phyloP scores from a whole-genome alignment of 2,888 invertebrate genomes.

The Agrotis exclamationis region DNA sequence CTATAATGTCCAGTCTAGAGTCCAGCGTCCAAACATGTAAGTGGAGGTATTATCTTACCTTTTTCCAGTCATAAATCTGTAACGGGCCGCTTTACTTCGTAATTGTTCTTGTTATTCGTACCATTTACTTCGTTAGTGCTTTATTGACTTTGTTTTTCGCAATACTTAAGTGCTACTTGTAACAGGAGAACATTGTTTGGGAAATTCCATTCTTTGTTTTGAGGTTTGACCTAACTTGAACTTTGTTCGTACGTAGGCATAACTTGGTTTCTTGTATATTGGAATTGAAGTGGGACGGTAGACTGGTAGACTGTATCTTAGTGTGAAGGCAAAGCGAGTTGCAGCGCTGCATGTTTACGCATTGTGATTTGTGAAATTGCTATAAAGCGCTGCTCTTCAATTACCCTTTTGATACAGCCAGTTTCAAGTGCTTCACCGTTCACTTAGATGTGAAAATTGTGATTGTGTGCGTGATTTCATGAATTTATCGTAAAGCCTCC shows the following conservation, averaged over 20 bases:
- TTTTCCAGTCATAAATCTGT: conserved; percentile 69
- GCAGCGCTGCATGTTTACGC: neutral
- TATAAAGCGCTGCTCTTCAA: neutral
- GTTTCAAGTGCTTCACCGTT: neutral
- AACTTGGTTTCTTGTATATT: conserved; percentile 3
- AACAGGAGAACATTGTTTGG: conserved; percentile 5
- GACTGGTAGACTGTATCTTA: neutral
- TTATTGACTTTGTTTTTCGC: conserved; percentile 67
- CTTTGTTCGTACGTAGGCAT: neutral
- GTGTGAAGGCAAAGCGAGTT: neutral
- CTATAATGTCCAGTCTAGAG: neutral
- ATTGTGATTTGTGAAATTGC: neutral
- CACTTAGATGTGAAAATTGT: too few species aligned
- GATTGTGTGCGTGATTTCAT: too few species aligned
- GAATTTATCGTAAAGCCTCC: neutral
- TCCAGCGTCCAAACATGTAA: conserved; percentile 8
- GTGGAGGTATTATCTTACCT: conserved; percentile 40
- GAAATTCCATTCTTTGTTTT: conserved; percentile 2
- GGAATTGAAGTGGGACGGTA: neutral
- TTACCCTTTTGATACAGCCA: neutral
- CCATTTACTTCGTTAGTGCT: conserved; percentile 61
- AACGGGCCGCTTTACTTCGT: conserved; percentile 67
- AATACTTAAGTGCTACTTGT: conserved; percentile 43
- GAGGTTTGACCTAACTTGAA: conserved; percentile 10
- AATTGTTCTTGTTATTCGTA: conserved; percentile 72